Base-by-base conservation (phyloP, 2,888 invertebrate species). In the Taphrorychus bicolor region DNA sequence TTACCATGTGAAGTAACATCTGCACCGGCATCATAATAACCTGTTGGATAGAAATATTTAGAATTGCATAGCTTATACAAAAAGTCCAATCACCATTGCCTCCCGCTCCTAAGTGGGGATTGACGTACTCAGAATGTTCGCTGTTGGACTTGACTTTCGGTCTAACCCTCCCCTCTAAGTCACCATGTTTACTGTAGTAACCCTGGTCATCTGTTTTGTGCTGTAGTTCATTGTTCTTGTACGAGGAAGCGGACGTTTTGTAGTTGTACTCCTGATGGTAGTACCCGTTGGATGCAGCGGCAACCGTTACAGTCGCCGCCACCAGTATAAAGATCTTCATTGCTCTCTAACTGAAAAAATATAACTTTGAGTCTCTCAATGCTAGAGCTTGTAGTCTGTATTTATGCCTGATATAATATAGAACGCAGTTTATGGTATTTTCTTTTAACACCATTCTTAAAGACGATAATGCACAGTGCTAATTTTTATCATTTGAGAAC, bases 191-290 rank as follows among this genome's bases (percentile, higher is more conserved):
- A 5, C 77, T 73, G 67, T 81, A 82, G 61, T 75, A 81, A 5
- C 81, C 82, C 70, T 79, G 78, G 68, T 82, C 82, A 23, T 82
- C 81, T 14, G 79, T 79, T 72, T 80, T 77, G 60, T 80, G 80
- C 73, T 82, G 81, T 5, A 83, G 70, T 69, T 83, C 81, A 71
- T 82, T 81, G 71, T 83, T 82, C 65, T 76, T 77, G 69, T 74
- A 83, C 0, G 80, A 77, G 1, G 81, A 75, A 3, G 81, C 75
- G 5, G 80, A 79, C n/a, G 78, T 78, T 69, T 79, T 77, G 74
- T 80, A 82, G 70, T 81, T 79, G 72, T 80, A 82, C 71, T 82
- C 78, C 73, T 82, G 79, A 57, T 80, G 81, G 70, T 77, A 82
- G 69, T 76, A 77, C 3, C 82, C 82, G 76, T 79, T 9, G 81